phyloP scores from a whole-genome alignment of 2,888 invertebrate genomes.

The Odontocolon sp. region DNA sequence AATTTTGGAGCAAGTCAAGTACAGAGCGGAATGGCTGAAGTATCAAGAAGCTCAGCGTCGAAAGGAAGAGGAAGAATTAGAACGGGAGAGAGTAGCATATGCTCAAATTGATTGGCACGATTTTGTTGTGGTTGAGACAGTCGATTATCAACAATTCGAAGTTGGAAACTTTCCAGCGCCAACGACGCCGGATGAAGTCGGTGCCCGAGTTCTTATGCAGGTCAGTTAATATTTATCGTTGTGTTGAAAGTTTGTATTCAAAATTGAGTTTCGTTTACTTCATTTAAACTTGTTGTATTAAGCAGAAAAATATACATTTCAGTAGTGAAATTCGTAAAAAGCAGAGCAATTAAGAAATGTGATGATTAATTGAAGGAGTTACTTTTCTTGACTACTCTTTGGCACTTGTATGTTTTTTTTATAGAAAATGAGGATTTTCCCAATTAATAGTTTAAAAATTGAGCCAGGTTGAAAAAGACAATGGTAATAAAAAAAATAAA shows the following conservation, averaged over 20 bases:
- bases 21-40: constrained; percentile 97
- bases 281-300: no score
- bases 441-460: no score
- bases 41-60: constrained; percentile 96
- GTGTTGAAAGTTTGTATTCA: no score
- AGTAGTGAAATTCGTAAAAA: no score
- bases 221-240: constrained; percentile 76
- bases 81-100: constrained; percentile 96
- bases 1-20: constrained; percentile 94
- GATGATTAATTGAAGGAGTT: no score
- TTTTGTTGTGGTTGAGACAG: constrained; percentile 99
- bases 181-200: constrained; percentile 98
- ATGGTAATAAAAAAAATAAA: no score
- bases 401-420: no score
- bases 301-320: no score
- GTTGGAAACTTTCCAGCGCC: constrained; percentile 98
- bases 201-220: constrained; percentile 95
- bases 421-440: no score
- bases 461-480: no score
- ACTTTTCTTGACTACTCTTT: no score
- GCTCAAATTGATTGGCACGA: constrained; percentile 99
- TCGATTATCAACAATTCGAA: constrained; percentile 98
- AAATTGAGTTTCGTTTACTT: not conserved
- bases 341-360: no score
- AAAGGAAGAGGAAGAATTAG: constrained; percentile 96